A percentile compares a stretch with the other conserved stretches of the same genome.
phyloP scores from a whole-genome alignment of 2,888 invertebrate species.

The Belgica antarctica region DNA sequence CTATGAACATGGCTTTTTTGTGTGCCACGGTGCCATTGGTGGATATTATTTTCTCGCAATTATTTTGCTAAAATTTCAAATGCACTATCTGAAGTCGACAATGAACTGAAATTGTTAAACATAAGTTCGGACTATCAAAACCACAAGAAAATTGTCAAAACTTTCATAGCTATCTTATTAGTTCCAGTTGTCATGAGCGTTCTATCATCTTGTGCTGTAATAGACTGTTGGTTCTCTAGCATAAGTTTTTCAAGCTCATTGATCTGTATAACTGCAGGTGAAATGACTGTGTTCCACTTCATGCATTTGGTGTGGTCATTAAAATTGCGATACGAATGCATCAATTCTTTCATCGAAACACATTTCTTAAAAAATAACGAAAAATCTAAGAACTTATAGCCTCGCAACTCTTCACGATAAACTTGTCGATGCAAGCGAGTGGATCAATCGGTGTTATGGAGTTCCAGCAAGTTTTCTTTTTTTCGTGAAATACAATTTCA shows the following conservation, averaged over 20 bases:
- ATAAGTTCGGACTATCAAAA: neutral
- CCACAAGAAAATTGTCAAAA: neutral
- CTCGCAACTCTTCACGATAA: neutral
- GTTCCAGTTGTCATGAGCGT: too few relatives aligned
- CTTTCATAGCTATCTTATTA: neutral
- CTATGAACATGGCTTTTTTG: too few relatives aligned
- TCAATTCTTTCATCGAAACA: neutral
- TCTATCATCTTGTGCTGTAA: too few relatives aligned
- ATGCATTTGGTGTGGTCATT: too few relatives aligned
- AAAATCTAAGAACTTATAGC: too few relatives aligned
- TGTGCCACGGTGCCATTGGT: too few relatives aligned
- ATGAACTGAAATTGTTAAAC: neutral
- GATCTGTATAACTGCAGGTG: too few relatives aligned
- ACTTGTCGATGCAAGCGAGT: conserved; percentile 13
- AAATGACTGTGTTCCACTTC: too few relatives aligned
- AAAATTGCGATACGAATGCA: neutral
- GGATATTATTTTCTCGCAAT: neutral
- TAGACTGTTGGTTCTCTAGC: too few relatives aligned
- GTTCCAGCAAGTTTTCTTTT: conserved; percentile 18
- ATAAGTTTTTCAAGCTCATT: too few relatives aligned
- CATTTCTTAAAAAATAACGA: too few relatives aligned
- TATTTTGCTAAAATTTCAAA: neutral
- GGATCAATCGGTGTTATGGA: conserved; percentile 2
- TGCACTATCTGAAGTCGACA: neutral
- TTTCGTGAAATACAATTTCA: neutral